These are phyloP conservation scores for Apodemus sylvaticus DNA, from an alignment of 2,113 vertebrate species.

Conservation along the genomic window DNA sequence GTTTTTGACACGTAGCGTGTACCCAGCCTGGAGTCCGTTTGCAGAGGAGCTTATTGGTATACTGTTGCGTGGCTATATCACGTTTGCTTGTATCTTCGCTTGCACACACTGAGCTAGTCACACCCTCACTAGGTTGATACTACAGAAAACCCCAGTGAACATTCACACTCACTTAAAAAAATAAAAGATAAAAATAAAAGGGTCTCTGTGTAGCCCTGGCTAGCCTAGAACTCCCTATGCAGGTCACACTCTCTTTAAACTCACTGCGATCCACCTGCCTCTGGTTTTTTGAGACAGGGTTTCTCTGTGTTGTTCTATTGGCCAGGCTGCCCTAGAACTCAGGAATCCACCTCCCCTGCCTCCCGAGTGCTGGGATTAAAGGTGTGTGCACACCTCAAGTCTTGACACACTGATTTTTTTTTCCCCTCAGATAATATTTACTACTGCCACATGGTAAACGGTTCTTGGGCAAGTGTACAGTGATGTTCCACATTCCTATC, in stretches of 20 bases:
- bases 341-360: not conserved
- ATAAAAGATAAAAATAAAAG: not conserved
- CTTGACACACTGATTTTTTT: not conserved
- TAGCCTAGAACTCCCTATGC: not conserved
- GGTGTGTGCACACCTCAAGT: not conserved
- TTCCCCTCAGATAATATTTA: not conserved
- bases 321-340: not conserved
- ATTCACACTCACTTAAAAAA: not conserved
- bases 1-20: not conserved
- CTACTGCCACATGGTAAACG: too few species aligned
- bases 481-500: too few species aligned
- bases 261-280: not conserved
- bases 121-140: not conserved
- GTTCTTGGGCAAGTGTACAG: too few species aligned
- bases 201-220: not conserved
- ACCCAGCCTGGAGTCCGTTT: not conserved
- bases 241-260: not conserved
- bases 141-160: not conserved
- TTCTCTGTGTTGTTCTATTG: not conserved
- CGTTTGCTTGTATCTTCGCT: not conserved
- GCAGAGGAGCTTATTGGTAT: not conserved
- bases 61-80: not conserved
- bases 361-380: not conserved
- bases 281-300: not conserved
- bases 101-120: not conserved